phyloP scores from a whole-genome alignment of 2,888 invertebrate genomes.

The Teleiodes luculella region DNA sequence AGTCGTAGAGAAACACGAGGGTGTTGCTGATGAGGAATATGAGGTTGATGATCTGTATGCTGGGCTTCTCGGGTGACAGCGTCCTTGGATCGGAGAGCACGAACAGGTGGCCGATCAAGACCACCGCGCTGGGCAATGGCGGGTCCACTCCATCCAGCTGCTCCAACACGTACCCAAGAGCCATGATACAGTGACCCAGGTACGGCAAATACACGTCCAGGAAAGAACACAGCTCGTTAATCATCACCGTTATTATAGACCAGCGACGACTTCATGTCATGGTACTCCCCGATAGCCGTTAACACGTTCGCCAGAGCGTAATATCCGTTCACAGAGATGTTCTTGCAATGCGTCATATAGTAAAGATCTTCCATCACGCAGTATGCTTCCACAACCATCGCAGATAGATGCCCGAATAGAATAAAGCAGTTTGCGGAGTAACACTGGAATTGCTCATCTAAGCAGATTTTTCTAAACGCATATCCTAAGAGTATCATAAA shows the following conservation, averaged over 20 bases:
- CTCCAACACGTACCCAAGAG: constrained; percentile 58
- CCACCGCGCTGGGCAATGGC: constrained; percentile 58
- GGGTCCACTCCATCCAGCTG: constrained; percentile 44
- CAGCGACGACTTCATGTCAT: constrained; percentile 29
- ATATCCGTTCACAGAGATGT: constrained; percentile 32
- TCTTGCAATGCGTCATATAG: constrained; percentile 24
- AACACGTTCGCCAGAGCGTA: constrained; percentile 40
- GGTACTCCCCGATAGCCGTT: constrained; percentile 40
- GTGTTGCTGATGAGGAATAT: constrained; percentile 53
- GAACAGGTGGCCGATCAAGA: constrained; percentile 55
- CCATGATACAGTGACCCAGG: constrained; percentile 57
- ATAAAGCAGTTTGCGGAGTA: constrained; percentile 32
- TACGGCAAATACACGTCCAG: constrained; percentile 47
- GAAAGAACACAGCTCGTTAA: constrained; percentile 22
- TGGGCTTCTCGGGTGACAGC: constrained; percentile 39
- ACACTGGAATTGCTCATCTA: constrained; percentile 23
- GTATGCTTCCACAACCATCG: constrained; percentile 31
- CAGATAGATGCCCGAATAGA: constrained; percentile 34
- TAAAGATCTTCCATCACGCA: constrained; percentile 30
- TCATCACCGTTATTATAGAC: neutral
- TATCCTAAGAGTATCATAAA: constrained; percentile 37
- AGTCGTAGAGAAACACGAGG: constrained; percentile 53
- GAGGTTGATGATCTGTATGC: constrained; percentile 44
- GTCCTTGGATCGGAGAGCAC: constrained; percentile 49
- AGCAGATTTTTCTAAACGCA: constrained; percentile 30